Base-by-base conservation (phyloP, 2,888 invertebrate genomes). In the Metopia argyrocephala region DNA sequence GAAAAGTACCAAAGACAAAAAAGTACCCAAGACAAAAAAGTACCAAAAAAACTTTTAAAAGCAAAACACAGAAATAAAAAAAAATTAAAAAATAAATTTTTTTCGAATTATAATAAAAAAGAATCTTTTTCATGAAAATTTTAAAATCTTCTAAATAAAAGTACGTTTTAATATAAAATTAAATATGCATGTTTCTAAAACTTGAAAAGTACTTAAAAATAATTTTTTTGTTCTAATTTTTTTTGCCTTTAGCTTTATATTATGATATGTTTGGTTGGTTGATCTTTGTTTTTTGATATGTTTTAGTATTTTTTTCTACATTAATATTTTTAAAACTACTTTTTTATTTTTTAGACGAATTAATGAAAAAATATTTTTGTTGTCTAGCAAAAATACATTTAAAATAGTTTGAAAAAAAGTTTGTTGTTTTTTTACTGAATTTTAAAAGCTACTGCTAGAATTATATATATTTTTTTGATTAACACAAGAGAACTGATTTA, bases 211-310 rank as follows among this genome's bases (percentile, higher is more conserved):
- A 71, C 38, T 71, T 52, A 25, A 62, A 68, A 52, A 28, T 66
- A 62, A 18, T 61, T 79, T 23, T 18, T 27, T 25, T 28, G 27
- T 27, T 56, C 5, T 54, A 15, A 0, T 23, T n/a, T 27, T 18
- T 27, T 1, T 27, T 27, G n/a, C n/a, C n/a, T n/a, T n/a, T n/a
- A n/a, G n/a, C n/a, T n/a, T n/a, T 71, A 25, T 23, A 52, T 38
- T 12, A 28, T 78, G 76, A 78, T 78, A 78, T 78, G 76, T 78
- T 65, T 46, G 3, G 23, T 70, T 70, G 50, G 59, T 84, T 84
- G 78, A 82, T 9, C 87, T 85, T 85, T n/a, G 69, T 59, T 38
- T 73, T 25, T 56, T 18, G 46, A 85, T 86, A 83, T n/a, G n/a
- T n/a, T n/a, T n/a, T n/a, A n/a, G n/a, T 86, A 64, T 69, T 73